phyloP scores from a whole-genome alignment of 2,797 vertebrate species.

The Bradypodion pumilum region DNA sequence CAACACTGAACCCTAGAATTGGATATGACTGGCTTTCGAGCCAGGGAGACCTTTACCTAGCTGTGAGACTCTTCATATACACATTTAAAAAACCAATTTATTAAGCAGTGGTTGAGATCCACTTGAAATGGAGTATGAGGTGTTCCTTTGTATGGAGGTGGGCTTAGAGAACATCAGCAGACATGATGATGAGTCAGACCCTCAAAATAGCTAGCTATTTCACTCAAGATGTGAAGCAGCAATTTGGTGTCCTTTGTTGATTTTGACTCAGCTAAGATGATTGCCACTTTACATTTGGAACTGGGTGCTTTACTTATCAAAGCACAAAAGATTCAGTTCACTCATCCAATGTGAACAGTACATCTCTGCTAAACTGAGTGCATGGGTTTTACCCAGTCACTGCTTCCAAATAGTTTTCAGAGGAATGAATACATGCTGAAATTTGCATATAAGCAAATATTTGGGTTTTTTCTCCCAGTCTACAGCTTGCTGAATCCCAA shows the following conservation, averaged over 20 bases:
- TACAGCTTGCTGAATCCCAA: no score
- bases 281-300: background rate
- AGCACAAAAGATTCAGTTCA: background rate
- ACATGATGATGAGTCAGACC: background rate
- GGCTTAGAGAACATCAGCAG: background rate
- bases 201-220: conserved; percentile 7
- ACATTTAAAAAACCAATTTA: no score
- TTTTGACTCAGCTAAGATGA: background rate
- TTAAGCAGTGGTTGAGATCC: background rate
- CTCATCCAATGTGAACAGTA: background rate
- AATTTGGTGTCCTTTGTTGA: background rate
- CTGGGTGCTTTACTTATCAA: background rate
- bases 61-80: no score
- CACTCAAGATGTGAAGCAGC: background rate
- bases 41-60: no score
- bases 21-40: no score
- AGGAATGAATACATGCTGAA: background rate
- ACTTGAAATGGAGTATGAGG: background rate
- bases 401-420: background rate
- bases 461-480: no score
- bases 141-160: background rate
- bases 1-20: no score
- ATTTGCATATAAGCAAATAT: background rate
- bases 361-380: background rate
- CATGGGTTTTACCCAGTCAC: background rate